These are phyloP conservation scores for Catharus minimus DNA, from an alignment of 2,113 vertebrate genomes.

Conservation along the genomic window DNA sequence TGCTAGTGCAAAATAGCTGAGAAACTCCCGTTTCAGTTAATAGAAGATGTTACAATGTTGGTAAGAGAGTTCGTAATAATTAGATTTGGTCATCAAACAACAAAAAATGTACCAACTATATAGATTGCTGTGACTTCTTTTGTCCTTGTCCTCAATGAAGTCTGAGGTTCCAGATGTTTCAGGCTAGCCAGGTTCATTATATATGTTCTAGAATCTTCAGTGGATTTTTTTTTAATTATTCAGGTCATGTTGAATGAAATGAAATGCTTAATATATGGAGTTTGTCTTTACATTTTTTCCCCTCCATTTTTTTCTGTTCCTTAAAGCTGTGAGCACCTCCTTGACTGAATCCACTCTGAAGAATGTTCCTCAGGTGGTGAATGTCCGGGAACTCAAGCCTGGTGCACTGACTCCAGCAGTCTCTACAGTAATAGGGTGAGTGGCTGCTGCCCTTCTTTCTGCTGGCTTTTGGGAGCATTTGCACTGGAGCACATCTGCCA, in stretches of 20 bases:
- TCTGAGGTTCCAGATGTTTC: background rate
- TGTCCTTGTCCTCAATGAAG: background rate
- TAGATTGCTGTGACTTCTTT: background rate
- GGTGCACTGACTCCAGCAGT: conserved; percentile 62
- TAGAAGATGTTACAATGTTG: background rate
- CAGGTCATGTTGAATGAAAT: background rate
- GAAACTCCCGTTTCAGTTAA: background rate
- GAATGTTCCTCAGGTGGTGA: conserved; percentile 90
- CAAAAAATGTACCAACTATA: accelerated
- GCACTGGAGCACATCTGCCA: background rate
- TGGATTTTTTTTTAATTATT: background rate
- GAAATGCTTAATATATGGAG: background rate
- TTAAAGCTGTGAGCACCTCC: conserved; percentile 72
- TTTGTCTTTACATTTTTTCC: background rate
- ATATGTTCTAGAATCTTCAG: background rate
- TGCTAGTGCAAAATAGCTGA: background rate
- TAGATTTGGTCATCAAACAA: background rate
- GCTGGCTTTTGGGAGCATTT: background rate
- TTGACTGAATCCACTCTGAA: conserved; percentile 91
- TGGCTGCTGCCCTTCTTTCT: background rate
- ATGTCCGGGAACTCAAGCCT: conserved; percentile 86
- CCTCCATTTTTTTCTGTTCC: accelerated
- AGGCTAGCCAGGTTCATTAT: background rate
- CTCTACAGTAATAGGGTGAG: conserved; percentile 80
- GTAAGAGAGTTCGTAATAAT: background rate